Evolutionary conservation across 2,888 invertebrate genomes (phyloP).

Genomic region (Sarcophaga subvicina): DNA sequence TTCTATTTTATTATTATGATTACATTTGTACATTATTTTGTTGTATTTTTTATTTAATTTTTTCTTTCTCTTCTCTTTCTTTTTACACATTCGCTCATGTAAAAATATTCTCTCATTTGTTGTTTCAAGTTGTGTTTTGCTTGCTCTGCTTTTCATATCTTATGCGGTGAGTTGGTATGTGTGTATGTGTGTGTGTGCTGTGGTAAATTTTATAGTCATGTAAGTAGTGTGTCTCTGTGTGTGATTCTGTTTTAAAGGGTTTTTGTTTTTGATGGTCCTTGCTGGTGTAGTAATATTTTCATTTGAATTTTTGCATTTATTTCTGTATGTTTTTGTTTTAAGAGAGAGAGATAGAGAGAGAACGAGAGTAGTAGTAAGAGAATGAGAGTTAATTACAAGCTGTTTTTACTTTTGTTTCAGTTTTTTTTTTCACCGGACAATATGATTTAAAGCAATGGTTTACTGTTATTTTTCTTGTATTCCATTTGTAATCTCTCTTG

Average conservation of each 20-base stretch:
- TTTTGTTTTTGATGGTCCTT: constrained; percentile 4
- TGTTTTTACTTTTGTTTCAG: constrained; percentile 22
- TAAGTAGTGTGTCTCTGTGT: constrained; percentile 19
- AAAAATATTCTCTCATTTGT: neutral
- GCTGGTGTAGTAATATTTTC: constrained; percentile 7
- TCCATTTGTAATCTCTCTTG: constrained; percentile 22
- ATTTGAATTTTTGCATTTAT: constrained; percentile 15
- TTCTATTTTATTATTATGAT: constrained; percentile 64
- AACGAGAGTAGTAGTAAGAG: neutral
- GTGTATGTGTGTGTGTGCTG: neutral
- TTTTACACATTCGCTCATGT: too few species aligned
- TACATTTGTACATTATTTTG: constrained; percentile 34
- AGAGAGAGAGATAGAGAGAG: neutral
- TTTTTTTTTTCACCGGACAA: constrained; percentile 28
- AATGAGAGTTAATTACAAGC: constrained; percentile 63
- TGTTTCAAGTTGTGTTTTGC: neutral
- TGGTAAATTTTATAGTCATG: constrained; percentile 44
- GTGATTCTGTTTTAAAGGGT: constrained; percentile 6
- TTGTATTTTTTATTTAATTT: neutral
- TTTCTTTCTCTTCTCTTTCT: neutral
- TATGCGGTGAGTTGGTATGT: neutral
- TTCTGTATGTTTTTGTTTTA: neutral
- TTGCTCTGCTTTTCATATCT: neutral
- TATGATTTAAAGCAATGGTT: constrained; percentile 49
- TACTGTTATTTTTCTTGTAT: constrained; percentile 10